Evolutionary conservation across 1,140 invertebrate genomes (phyloP).

Genomic region (Diabrotica undecimpunctata): DNA sequence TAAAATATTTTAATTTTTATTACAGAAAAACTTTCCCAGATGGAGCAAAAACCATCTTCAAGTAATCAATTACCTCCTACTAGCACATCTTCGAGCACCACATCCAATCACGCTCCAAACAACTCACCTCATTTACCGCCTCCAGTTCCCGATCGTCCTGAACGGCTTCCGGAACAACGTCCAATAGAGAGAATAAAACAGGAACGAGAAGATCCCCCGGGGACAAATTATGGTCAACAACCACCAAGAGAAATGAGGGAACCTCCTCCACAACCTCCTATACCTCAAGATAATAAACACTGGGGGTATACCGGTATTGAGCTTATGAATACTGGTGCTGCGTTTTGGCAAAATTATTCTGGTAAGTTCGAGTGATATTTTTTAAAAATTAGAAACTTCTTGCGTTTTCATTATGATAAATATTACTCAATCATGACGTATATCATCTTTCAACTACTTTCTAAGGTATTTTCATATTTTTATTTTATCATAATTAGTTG

Average conservation of each 20-base stretch:
- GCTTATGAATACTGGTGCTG: conserved; percentile 70
- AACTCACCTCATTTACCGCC: not conserved
- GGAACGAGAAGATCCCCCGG: conserved; percentile 36
- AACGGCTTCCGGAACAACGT: conserved; percentile 15
- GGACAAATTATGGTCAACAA: conserved; percentile 25
- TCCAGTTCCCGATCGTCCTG: not conserved
- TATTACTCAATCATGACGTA: not conserved
- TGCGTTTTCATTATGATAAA: not conserved
- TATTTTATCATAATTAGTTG: too few species aligned
- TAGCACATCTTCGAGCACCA: conserved; percentile 5
- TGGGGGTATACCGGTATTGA: conserved; percentile 73
- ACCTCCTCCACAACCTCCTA: conserved; percentile 46
- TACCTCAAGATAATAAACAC: conserved; percentile 56
- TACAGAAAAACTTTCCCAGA: conserved; percentile 41
- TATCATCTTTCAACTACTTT: too few species aligned
- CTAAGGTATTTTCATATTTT: too few species aligned
- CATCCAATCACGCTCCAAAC: not conserved
- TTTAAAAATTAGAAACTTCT: not conserved
- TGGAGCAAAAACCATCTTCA: conserved; percentile 16
- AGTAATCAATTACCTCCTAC: conserved; percentile 13
- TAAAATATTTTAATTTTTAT: not conserved
- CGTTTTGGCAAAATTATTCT: conserved; percentile 86
- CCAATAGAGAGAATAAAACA: conserved; percentile 36
- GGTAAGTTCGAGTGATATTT: conserved; percentile 60
- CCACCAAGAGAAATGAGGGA: conserved; percentile 30